phyloP scores from a whole-genome alignment of 2,888 invertebrate species.

The Drosophila nr. perissopoda region DNA sequence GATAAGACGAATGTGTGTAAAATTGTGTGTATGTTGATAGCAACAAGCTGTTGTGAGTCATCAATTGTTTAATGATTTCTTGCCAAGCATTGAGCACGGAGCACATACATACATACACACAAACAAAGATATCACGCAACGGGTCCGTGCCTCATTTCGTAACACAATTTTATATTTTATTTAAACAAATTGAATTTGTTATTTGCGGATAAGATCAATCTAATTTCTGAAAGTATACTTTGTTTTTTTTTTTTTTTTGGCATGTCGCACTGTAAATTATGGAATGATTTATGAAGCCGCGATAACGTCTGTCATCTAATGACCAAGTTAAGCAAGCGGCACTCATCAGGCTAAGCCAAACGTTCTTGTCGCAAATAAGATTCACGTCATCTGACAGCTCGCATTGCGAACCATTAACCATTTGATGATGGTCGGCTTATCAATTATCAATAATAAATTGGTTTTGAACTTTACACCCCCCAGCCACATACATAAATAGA shows the following conservation, averaged over 20 bases:
- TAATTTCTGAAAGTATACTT: conserved; percentile 24
- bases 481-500: not conserved
- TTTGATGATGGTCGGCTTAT: conserved; percentile 36
- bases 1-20: conserved; percentile 5
- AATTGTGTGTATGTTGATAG: conserved; percentile 1
- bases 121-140: conserved; percentile 42
- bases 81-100: conserved; percentile 7
- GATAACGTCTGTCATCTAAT: conserved; percentile 44
- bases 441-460: conserved; percentile 6
- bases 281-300: conserved; percentile 49
- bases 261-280: conserved; percentile 14
- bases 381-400: conserved; percentile 9
- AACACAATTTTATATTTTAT: conserved; percentile 9
- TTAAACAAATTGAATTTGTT: conserved; percentile 24
- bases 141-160: conserved; percentile 28
- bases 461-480: conserved; percentile 27
- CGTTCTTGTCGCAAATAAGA: conserved; percentile 20
- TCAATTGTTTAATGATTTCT: not conserved
- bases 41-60: conserved; percentile 30
- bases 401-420: conserved; percentile 12
- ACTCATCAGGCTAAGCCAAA: conserved; percentile 10
- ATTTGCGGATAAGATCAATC: conserved; percentile 39
- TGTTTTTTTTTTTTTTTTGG: conserved; percentile 5
- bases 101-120: not conserved
- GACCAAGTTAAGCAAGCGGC: conserved; percentile 44